Conservation (phyloP, 2,797 vertebrate species). For the Tamandua tetradactyla region DNA sequence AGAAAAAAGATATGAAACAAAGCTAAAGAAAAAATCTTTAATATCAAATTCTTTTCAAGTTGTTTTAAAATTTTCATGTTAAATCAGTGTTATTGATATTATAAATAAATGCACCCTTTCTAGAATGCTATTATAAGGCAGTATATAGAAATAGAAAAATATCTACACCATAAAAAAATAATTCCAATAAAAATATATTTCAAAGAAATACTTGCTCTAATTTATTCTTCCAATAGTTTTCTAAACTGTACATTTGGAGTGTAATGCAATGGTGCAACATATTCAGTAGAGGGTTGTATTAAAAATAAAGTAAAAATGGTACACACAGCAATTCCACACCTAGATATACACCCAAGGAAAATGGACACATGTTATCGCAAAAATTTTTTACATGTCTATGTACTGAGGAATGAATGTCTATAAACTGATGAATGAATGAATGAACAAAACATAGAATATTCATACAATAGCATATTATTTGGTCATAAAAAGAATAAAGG, state of each 20-base stretch:
- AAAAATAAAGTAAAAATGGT: conserved; percentile 9
- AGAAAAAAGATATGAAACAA: neutral
- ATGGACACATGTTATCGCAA: neutral
- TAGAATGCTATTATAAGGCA: neutral
- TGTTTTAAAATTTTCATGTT: neutral
- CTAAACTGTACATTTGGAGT: too few relatives aligned
- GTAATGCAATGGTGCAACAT: neutral
- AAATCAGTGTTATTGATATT: neutral
- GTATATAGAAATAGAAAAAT: neutral
- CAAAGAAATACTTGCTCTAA: neutral
- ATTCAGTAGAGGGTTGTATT: neutral
- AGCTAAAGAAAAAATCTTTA: neutral
- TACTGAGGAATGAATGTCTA: neutral
- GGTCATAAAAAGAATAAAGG: too few relatives aligned
- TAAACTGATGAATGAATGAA: too few relatives aligned
- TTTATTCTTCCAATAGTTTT: neutral
- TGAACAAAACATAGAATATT: too few relatives aligned
- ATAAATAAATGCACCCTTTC: neutral
- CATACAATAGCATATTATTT: too few relatives aligned
- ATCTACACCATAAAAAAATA: neutral
- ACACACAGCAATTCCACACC: neutral
- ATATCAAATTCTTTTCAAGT: neutral
- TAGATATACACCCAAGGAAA: neutral
- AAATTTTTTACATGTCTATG: neutral
- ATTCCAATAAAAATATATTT: conserved; percentile 16